A percentile compares a stretch with the other conserved stretches of the same genome.
Evolutionary conservation across 2,888 invertebrate species (phyloP).

Genomic region (Auanema freiburgensis): DNA sequence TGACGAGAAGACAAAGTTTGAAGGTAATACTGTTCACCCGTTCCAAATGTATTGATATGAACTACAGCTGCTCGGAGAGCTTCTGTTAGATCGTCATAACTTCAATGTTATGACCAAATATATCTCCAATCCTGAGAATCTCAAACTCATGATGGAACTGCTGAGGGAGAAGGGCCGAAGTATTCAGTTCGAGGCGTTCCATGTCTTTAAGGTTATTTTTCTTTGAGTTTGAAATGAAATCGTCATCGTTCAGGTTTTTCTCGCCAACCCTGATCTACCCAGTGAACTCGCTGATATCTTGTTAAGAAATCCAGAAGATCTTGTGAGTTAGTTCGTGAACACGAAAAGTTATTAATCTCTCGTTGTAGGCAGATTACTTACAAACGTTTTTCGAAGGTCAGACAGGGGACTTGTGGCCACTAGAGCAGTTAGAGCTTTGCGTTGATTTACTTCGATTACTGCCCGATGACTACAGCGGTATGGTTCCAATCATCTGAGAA

Average conservation of each 20-base stretch:
- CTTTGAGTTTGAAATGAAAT: neutral
- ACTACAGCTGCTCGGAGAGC: constrained; percentile 81
- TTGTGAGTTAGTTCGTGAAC: constrained; percentile 26
- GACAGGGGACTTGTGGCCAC: too few relatives aligned
- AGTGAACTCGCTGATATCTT: constrained; percentile 98
- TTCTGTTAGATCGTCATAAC: constrained; percentile 96
- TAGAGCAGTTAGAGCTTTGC: too few relatives aligned
- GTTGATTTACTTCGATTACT: too few relatives aligned
- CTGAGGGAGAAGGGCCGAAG: constrained; percentile 97
- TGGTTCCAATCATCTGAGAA: too few relatives aligned
- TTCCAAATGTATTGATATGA: neutral
- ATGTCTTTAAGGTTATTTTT: constrained; percentile 89
- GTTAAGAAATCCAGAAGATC: constrained; percentile 78
- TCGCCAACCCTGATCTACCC: constrained; percentile 99
- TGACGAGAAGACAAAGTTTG: constrained; percentile 95
- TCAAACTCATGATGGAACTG: constrained; percentile 99
- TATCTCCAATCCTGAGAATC: constrained; percentile 88
- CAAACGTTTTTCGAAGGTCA: too few relatives aligned
- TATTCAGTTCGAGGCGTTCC: constrained; percentile 99
- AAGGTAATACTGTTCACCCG: constrained; percentile 70
- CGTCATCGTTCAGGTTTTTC: constrained; percentile 80
- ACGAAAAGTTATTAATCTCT: neutral
- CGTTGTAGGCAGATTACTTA: too few relatives aligned
- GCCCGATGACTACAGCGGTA: too few relatives aligned
- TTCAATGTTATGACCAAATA: constrained; percentile 88